phyloP scores from a whole-genome alignment of 2,888 invertebrate species.

The Strigamia crassipes region DNA sequence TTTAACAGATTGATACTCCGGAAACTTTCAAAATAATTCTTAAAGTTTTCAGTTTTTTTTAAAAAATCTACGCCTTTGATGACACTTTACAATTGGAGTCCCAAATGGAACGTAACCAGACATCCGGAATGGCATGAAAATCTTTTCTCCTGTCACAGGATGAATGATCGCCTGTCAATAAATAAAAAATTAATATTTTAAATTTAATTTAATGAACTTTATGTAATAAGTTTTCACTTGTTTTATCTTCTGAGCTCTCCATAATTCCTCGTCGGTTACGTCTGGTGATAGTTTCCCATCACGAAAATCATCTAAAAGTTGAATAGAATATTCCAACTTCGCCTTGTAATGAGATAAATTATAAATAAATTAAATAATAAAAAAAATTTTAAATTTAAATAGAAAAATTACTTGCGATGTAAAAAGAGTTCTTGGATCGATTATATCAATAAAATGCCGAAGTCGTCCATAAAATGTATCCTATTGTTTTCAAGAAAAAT shows the following conservation, averaged over 20 bases:
- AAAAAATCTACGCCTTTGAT: too few relatives aligned
- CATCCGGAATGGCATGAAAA: slow-evolving; percentile 63
- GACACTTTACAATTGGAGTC: slow-evolving; percentile 59
- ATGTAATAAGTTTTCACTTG: slow-evolving; percentile 55
- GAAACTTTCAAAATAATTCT: not conserved
- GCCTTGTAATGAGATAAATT: slow-evolving; percentile 53
- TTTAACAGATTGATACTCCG: not conserved
- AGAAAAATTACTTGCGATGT: slow-evolving; percentile 45
- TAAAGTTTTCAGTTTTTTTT: too few relatives aligned
- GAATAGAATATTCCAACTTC: slow-evolving; percentile 56
- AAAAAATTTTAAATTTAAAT: not conserved
- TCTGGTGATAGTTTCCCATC: slow-evolving; percentile 54
- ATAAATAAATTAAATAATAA: not conserved
- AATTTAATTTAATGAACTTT: not conserved
- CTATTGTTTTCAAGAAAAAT: slow-evolving; percentile 15
- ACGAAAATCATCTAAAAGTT: slow-evolving; percentile 58
- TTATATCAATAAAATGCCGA: slow-evolving; percentile 48
- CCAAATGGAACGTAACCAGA: slow-evolving; percentile 63
- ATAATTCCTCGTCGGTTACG: slow-evolving; percentile 58
- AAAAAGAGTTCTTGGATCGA: slow-evolving; percentile 48
- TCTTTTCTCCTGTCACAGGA: slow-evolving; percentile 62
- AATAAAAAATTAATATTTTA: not conserved
- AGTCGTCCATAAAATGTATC: slow-evolving; percentile 48
- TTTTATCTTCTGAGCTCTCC: slow-evolving; percentile 63
- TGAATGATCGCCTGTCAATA: slow-evolving; percentile 59